Evolutionary conservation across 2,888 invertebrate species (phyloP).

Genomic region (Mantis religiosa): DNA sequence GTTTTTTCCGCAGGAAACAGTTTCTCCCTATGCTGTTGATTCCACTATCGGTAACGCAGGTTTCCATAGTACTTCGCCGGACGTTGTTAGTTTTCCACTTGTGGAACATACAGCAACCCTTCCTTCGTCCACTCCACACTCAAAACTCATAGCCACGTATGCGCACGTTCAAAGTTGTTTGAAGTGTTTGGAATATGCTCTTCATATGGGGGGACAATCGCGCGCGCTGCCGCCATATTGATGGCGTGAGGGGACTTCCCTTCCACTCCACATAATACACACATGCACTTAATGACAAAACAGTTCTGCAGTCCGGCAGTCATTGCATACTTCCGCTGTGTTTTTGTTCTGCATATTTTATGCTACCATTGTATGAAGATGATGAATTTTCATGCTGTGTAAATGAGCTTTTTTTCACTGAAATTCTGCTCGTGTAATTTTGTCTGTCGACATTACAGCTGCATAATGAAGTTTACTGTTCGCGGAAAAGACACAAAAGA

Average conservation of each 20-base stretch:
- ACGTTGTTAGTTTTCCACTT: slow-evolving; percentile 8
- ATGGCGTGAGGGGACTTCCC: background rate
- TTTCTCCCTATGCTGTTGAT: background rate
- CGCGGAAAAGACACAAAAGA: background rate
- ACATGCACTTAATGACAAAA: background rate
- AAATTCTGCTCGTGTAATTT: background rate
- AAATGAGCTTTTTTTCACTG: background rate
- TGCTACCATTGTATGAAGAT: background rate
- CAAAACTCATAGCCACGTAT: background rate
- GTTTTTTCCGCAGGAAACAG: background rate
- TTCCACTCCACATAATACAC: background rate
- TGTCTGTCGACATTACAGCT: background rate
- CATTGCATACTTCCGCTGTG: background rate
- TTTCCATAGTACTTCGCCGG: background rate
- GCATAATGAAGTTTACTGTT: background rate
- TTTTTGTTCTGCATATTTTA: background rate
- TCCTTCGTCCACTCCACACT: background rate
- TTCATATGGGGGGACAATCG: background rate
- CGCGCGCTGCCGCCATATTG: background rate
- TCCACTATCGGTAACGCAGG: background rate
- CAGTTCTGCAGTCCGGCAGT: background rate
- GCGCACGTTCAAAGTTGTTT: background rate
- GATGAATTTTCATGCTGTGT: background rate
- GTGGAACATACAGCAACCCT: background rate
- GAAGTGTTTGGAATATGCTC: slow-evolving; percentile 2